phyloP scores from a whole-genome alignment of 2,797 vertebrate species.

The Jordanella pulchra region DNA sequence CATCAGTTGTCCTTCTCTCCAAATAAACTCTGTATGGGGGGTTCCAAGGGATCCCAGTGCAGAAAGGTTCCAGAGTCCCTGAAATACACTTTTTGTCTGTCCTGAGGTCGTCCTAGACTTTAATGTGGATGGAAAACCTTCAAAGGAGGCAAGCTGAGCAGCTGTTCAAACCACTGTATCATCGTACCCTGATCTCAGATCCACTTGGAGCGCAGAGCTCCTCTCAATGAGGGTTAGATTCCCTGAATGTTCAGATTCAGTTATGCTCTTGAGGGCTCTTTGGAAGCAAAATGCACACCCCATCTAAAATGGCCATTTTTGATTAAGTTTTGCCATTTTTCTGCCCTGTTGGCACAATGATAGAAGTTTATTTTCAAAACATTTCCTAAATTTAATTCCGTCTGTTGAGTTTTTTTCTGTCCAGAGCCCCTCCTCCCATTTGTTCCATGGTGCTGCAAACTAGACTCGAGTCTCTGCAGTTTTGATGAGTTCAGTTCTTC shows the following conservation, averaged over 20 bases:
- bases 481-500: background rate
- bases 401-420: background rate
- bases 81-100: background rate
- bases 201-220: background rate
- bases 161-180: background rate
- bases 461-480: background rate
- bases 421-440: background rate
- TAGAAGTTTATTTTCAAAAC: background rate
- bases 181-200: too few species aligned
- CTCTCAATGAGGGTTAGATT: background rate
- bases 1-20: too few species aligned
- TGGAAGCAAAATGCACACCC: background rate
- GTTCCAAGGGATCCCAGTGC: background rate
- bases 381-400: background rate
- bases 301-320: background rate
- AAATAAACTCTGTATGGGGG: background rate
- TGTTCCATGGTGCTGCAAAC: background rate
- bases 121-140: background rate
- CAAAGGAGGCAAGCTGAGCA: background rate
- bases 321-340: background rate
- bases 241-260: background rate
- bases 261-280: background rate
- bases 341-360: background rate
- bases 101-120: background rate
- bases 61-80: background rate